These are phyloP conservation scores for Cyrtodaria siliqua DNA, from an alignment of 2,888 invertebrate genomes.

Conservation along the genomic window DNA sequence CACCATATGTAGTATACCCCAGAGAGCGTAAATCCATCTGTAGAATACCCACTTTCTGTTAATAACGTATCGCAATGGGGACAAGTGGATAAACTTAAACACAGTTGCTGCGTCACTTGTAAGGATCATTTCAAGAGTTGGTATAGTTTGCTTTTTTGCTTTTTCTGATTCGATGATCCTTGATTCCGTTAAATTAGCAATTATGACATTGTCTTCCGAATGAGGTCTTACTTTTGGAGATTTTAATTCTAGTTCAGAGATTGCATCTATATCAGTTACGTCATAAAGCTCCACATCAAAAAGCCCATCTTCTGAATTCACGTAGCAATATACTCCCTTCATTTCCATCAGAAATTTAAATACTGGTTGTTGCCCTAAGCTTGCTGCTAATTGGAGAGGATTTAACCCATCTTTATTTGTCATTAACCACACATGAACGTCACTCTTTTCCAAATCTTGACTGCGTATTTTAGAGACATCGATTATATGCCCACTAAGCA, in stretches of 20 bases:
- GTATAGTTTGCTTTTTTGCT: conserved; percentile 10
- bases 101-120: conserved; percentile 42
- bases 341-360: conserved; percentile 62
- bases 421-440: conserved; percentile 43
- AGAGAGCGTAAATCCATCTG: conserved; percentile 46
- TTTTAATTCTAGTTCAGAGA: conserved; percentile 29
- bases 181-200: not conserved
- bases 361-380: conserved; percentile 50
- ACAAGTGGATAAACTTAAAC: conserved; percentile 56
- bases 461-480: not conserved
- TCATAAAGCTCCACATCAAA: conserved; percentile 67
- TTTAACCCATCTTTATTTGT: conserved; percentile 46
- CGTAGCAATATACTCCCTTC: conserved; percentile 56
- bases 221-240: conserved; percentile 10
- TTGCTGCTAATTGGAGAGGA: conserved; percentile 55
- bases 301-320: conserved; percentile 60
- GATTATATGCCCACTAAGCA: not conserved
- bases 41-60: conserved; percentile 61
- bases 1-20: conserved; percentile 55
- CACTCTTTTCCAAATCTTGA: not conserved
- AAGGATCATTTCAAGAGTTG: conserved; percentile 64
- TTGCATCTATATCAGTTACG: conserved; percentile 63
- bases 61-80: conserved; percentile 60
- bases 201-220: not conserved
- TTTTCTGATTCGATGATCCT: not conserved